Conservation (phyloP, 2,888 invertebrate species). For the Dicycla oo region DNA sequence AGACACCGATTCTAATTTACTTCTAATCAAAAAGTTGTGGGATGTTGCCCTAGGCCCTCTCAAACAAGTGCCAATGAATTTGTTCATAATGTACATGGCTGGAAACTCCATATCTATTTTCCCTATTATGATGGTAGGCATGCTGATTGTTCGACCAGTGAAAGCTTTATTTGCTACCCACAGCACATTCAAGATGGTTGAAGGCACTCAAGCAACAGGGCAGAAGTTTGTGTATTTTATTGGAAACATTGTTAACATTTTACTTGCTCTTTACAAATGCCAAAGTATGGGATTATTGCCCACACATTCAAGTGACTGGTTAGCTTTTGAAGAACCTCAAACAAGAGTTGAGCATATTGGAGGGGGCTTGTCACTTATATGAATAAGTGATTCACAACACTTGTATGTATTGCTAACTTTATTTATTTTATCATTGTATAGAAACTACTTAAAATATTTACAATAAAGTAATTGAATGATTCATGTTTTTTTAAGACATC, state of each 20-base stretch:
- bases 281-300: conserved; percentile 99
- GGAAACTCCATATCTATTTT: conserved; percentile 99
- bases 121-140: conserved; percentile 99
- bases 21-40: conserved; percentile 98
- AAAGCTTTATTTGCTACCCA: conserved; percentile 98
- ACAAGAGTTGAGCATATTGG: conserved; percentile 96
- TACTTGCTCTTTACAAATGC: conserved; percentile 98
- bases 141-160: conserved; percentile 98
- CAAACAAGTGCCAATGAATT: conserved; percentile 99
- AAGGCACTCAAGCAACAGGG: conserved; percentile 96
- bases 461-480: conserved; percentile 72
- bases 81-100: conserved; percentile 99
- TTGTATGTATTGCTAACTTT: conserved; percentile 72
- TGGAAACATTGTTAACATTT: conserved; percentile 98
- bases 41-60: conserved; percentile 98
- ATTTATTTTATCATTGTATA: conserved; percentile 78
- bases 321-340: conserved; percentile 98
- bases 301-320: conserved; percentile 99
- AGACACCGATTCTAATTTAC: conserved; percentile 95
- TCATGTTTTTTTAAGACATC: conserved; percentile 49
- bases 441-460: conserved; percentile 82
- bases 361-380: conserved; percentile 93
- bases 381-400: conserved; percentile 64
- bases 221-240: conserved; percentile 98
- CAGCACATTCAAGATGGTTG: conserved; percentile 98